Evolutionary conservation across 92 coral and sea anemone genomes (phyloP).

Genomic region (Plumapathes pennacea): DNA sequence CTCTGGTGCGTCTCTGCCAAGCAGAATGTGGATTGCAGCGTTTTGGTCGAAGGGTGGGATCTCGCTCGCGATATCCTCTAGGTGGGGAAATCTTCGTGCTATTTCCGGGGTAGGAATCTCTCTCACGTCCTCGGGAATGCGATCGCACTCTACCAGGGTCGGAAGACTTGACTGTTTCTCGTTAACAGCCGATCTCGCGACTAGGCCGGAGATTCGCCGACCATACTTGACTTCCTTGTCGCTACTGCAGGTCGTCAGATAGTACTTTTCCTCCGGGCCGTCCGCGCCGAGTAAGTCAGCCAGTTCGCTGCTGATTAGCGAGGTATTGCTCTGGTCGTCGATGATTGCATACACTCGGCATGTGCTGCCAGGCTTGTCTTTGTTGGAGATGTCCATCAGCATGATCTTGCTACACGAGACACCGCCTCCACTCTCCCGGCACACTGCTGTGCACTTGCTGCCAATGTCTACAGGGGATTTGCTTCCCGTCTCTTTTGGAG

Average conservation of each 20-base stretch:
- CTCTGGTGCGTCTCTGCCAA: slow-evolving; percentile 56
- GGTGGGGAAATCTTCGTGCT: slow-evolving; percentile 55
- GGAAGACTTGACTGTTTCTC: slow-evolving; percentile 14
- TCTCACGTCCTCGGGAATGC: slow-evolving; percentile 45
- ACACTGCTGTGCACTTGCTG: slow-evolving; percentile 30
- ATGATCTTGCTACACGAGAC: slow-evolving; percentile 47
- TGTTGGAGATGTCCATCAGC: slow-evolving; percentile 35
- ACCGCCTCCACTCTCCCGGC: slow-evolving; percentile 39
- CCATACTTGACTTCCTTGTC: slow-evolving; percentile 35
- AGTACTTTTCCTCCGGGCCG: slow-evolving; percentile 35
- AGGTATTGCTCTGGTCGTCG: slow-evolving; percentile 54
- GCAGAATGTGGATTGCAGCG: slow-evolving; percentile 34
- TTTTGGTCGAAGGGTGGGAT: slow-evolving; percentile 42
- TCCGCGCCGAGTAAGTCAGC: slow-evolving; percentile 55
- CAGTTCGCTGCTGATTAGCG: slow-evolving; percentile 46
- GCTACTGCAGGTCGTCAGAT: slow-evolving; percentile 45
- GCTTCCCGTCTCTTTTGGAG: slow-evolving; percentile 6
- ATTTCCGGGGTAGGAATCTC: slow-evolving; percentile 52
- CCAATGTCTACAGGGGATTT: slow-evolving; percentile 7
- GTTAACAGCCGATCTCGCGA: slow-evolving; percentile 13
- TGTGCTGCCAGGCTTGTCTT: slow-evolving; percentile 3
- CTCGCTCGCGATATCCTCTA: slow-evolving; percentile 38
- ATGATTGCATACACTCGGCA: slow-evolving; percentile 39
- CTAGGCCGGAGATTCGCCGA: slow-evolving; percentile 27
- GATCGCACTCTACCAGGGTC: slow-evolving; percentile 48